A percentile compares a stretch with the other conserved stretches of the same genome.
Conservation (phyloP, 2,113 vertebrate species). For the Megalops atlanticus region DNA sequence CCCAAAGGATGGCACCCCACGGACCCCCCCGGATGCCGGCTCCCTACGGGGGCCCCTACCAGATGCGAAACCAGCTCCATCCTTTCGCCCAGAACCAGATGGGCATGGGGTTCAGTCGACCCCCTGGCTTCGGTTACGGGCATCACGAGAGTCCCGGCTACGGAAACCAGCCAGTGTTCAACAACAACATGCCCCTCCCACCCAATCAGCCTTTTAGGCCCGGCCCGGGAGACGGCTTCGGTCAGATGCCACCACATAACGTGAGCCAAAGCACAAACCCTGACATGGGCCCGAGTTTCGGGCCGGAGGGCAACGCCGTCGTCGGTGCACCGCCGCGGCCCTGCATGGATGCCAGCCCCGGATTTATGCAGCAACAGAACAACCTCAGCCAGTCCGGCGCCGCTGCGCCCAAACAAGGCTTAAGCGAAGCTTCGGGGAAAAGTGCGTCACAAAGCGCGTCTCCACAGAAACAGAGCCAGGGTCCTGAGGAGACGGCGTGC, state of each 20-base stretch:
- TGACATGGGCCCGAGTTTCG: slow-evolving; percentile 64
- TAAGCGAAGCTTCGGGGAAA: slow-evolving; percentile 63
- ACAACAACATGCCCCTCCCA: slow-evolving; percentile 65
- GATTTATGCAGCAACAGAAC: slow-evolving; percentile 66
- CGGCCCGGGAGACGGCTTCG: slow-evolving; percentile 69
- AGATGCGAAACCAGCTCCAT: slow-evolving; percentile 74
- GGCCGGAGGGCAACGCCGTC: slow-evolving; percentile 63
- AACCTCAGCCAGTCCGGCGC: slow-evolving; percentile 65
- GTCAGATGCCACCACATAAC: slow-evolving; percentile 61
- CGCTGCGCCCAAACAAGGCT: slow-evolving; percentile 68
- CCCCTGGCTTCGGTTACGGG: slow-evolving; percentile 70
- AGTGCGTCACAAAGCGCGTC: slow-evolving; percentile 54
- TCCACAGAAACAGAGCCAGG: slow-evolving; percentile 65
- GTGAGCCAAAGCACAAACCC: slow-evolving; percentile 64
- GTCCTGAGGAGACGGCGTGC: slow-evolving; percentile 63
- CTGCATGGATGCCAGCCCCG: slow-evolving; percentile 62
- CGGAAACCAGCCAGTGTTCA: slow-evolving; percentile 66
- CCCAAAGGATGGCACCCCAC: slow-evolving; percentile 77
- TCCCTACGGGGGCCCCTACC: slow-evolving; percentile 68
- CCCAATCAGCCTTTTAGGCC: slow-evolving; percentile 74
- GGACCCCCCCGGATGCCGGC: slow-evolving; percentile 71
- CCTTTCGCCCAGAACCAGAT: slow-evolving; percentile 74
- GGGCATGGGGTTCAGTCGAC: slow-evolving; percentile 72
- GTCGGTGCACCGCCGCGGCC: slow-evolving; percentile 55
- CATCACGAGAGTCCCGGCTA: slow-evolving; percentile 69